phyloP scores from a whole-genome alignment of 2,888 invertebrate genomes.

The Catonia carolina region DNA sequence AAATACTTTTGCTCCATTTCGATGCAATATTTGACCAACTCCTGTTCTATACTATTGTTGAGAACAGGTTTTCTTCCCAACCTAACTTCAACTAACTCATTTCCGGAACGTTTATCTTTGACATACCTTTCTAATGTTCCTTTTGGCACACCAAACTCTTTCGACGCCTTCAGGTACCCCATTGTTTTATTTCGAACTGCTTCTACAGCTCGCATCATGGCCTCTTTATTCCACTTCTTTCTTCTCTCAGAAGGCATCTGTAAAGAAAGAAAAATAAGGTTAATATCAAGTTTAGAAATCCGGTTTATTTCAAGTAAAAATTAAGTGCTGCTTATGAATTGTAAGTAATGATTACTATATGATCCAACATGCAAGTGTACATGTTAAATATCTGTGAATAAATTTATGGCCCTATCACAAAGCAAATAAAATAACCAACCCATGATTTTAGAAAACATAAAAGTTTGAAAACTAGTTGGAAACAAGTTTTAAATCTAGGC shows the following conservation, averaged over 20 bases:
- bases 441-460: too few relatives aligned
- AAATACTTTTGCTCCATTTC: slow-evolving; percentile 20
- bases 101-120: neutral
- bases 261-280: slow-evolving; percentile 2
- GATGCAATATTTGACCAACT: slow-evolving; percentile 15
- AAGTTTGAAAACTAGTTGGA: too few relatives aligned
- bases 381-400: too few relatives aligned
- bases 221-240: slow-evolving; percentile 9
- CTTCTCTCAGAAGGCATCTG: slow-evolving; percentile 16
- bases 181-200: slow-evolving; percentile 14
- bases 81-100: slow-evolving; percentile 3
- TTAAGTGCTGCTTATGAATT: too few relatives aligned
- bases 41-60: slow-evolving; percentile 10
- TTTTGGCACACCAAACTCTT: slow-evolving; percentile 12
- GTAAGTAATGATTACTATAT: too few relatives aligned
- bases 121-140: slow-evolving; percentile 16
- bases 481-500: too few relatives aligned
- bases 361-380: too few relatives aligned
- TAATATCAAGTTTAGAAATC: too few relatives aligned
- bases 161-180: slow-evolving; percentile 17
- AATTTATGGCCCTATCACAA: too few relatives aligned
- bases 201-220: slow-evolving; percentile 16
- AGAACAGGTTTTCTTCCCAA: slow-evolving; percentile 16
- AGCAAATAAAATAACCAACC: too few relatives aligned
- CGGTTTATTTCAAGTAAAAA: too few relatives aligned